Conservation (phyloP, 2,888 invertebrate genomes). For the Panzeria rudis region DNA sequence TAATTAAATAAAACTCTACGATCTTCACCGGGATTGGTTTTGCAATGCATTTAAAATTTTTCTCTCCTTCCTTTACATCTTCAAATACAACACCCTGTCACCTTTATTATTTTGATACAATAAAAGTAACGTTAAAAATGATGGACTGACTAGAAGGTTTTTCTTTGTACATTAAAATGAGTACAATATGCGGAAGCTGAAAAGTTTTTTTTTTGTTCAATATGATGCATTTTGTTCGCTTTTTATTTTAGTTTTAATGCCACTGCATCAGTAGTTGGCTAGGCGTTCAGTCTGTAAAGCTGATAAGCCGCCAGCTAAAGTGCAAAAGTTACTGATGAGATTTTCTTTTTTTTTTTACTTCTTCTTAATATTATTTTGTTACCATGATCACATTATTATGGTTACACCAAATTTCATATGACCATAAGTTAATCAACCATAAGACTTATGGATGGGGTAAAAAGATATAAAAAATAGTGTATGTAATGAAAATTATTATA, state of each 20-base stretch:
- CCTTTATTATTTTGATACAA: neutral
- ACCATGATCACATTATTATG: slow-evolving; percentile 56
- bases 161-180: slow-evolving; percentile 35
- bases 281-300: slow-evolving; percentile 7
- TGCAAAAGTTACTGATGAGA: slow-evolving; percentile 71
- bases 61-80: neutral
- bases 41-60: too few species aligned
- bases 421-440: slow-evolving; percentile 68
- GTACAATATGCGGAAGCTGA: slow-evolving; percentile 67
- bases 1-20: too few species aligned
- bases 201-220: slow-evolving; percentile 22
- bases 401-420: slow-evolving; percentile 62
- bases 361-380: slow-evolving; percentile 32
- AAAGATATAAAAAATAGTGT: slow-evolving; percentile 8
- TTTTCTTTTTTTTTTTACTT: slow-evolving; percentile 51
- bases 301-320: slow-evolving; percentile 61
- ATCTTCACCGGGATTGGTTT: too few species aligned
- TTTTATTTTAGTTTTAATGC: slow-evolving; percentile 50
- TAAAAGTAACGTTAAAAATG: slow-evolving; percentile 42
- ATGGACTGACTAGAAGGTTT: slow-evolving; percentile 58
- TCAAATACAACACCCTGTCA: slow-evolving; percentile 12
- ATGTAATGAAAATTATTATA: slow-evolving; percentile 45
- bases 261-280: slow-evolving; percentile 47
- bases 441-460: slow-evolving; percentile 31
- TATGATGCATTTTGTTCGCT: slow-evolving; percentile 23